Evolutionary conservation across 2,797 vertebrate genomes (phyloP).

Genomic region (Darevskia nairensis): DNA sequence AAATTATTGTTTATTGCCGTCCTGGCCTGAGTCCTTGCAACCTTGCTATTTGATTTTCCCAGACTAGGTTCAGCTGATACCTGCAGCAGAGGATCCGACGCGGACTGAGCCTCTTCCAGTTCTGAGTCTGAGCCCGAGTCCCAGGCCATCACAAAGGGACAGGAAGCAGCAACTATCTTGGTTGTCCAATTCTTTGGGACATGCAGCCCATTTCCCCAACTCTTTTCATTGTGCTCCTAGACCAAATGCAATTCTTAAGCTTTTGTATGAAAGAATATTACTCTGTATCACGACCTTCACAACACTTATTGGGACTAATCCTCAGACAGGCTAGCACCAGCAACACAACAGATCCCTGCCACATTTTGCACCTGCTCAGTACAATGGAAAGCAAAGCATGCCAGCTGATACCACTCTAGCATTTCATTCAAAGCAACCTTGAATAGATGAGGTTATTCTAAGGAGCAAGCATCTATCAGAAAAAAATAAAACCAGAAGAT

Average conservation of each 20-base stretch:
- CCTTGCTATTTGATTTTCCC: too few relatives aligned
- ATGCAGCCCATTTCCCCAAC: background rate
- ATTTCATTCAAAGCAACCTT: constrained; percentile 19
- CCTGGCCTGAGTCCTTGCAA: too few relatives aligned
- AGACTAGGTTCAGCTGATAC: too few relatives aligned
- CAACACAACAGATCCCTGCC: background rate
- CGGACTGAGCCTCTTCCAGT: too few relatives aligned
- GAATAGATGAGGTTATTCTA: constrained; percentile 9
- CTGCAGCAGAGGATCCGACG: too few relatives aligned
- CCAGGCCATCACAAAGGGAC: too few relatives aligned
- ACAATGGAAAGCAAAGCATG: background rate
- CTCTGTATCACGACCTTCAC: background rate
- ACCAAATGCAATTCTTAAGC: background rate
- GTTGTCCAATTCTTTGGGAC: background rate
- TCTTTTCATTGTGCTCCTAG: background rate
- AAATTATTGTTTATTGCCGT: too few relatives aligned
- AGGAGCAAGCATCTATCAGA: background rate
- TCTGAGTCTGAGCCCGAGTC: too few relatives aligned
- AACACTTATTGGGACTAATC: background rate
- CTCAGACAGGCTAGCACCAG: background rate
- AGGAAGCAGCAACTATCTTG: background rate
- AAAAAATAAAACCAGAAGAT: background rate
- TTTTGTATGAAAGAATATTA: background rate
- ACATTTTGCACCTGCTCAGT: background rate
- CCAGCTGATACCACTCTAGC: background rate